Evolutionary conservation across 1,140 invertebrate genomes (phyloP).

Genomic region (Lysiphlebus fabarum): DNA sequence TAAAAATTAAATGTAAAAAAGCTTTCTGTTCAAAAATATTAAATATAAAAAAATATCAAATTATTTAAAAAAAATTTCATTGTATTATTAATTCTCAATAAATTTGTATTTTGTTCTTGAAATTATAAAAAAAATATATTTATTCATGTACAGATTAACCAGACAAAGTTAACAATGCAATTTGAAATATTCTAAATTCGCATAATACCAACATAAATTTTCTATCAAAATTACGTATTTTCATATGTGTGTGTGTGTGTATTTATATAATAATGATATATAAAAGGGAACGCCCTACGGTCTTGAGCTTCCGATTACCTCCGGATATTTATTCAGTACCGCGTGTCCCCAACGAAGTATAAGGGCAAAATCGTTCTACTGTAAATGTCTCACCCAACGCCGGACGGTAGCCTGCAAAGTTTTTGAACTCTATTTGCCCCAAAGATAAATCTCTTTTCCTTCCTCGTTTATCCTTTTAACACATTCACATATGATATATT

Average conservation of each 20-base stretch:
- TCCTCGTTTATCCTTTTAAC: background rate
- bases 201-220: conserved; percentile 12
- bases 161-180: no score
- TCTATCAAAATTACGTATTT: background rate
- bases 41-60: no score
- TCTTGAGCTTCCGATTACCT: conserved; percentile 20
- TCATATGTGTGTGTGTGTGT: no score
- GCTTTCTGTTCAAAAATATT: no score
- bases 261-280: conserved; percentile 5
- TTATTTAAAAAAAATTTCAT: no score
- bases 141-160: no score
- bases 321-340: conserved; percentile 23
- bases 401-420: conserved; percentile 21
- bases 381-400: conserved; percentile 18
- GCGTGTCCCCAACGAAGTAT: conserved; percentile 18
- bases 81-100: background rate
- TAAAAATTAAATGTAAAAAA: no score
- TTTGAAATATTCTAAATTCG: no score
- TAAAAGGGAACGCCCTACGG: conserved; percentile 20
- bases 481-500: conserved; percentile 4
- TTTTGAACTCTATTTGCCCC: conserved; percentile 16
- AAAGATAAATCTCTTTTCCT: background rate
- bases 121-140: no score
- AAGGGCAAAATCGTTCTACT: conserved; percentile 18
- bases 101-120: background rate